Base-by-base conservation (phyloP, 2,797 vertebrate genomes). In the Pyrrhura leucotis region DNA sequence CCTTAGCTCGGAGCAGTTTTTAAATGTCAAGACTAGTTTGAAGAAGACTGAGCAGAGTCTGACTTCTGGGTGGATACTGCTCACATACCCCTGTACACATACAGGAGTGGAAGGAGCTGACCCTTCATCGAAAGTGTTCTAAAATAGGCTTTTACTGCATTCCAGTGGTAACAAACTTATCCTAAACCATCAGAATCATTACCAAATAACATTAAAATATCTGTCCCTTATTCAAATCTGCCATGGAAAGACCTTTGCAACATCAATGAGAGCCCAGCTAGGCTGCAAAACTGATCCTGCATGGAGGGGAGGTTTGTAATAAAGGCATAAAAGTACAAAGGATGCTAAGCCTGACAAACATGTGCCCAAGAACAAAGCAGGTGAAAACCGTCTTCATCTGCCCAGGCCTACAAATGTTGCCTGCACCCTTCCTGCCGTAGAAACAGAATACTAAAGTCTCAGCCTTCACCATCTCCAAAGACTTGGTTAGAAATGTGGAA, bases 351-450 rank as follows among this genome's bases (percentile, higher is more conserved):
- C 86, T 75, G 68, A 89, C 51, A 65, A 90, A 85, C 81, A 88
- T 77, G 84, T 92, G 92, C 65, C 53, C 31, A 71, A 90, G 82
- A 93, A 90, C 85, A 96, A 94, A 93, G 61, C 78, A 78, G 44
- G 65, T 92, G 75, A 87, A 95, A 95, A 79, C 66, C 56, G 59
- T 63, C 75, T 91, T 95, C 42, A 79, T 87, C 80, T 82, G 68
- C 51, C 58, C 39, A 85, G 51, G 35, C 29, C 65, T 71, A 66
- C 39, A 84, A 82, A 80, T 75, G 20, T 18, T 93, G 28, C 11
- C 9, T 85, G 25, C 12, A 4, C 58, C 54, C 42, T 93, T 95
- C 58, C 59, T 88, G 78, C 54, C 47, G 47, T 21, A 79, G 82
- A 91, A 84, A 91, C 69, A 89, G 48, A 71, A 94, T 67, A 56